phyloP scores from a whole-genome alignment of 1,140 invertebrate genomes.

The Cherax destructor region DNA sequence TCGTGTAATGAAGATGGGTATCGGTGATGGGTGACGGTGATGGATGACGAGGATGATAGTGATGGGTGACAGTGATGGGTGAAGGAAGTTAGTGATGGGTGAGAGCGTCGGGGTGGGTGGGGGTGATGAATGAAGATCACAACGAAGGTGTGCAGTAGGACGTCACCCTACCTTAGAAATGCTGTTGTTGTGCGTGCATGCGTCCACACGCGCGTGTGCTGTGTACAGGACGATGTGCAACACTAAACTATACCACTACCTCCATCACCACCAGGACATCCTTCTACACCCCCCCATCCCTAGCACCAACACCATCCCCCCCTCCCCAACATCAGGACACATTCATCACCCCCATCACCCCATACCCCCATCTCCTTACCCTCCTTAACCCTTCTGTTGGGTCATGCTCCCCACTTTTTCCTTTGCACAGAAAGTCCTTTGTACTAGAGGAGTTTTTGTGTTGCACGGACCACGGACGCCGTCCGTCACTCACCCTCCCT shows the following conservation, averaged over 20 bases:
- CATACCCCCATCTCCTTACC: neutral
- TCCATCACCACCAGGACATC: neutral
- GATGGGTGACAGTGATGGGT: neutral
- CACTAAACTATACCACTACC: neutral
- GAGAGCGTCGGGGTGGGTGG: too few relatives aligned
- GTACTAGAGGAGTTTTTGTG: conserved; percentile 23
- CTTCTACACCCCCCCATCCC: neutral
- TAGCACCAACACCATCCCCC: neutral
- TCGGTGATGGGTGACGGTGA: too few relatives aligned
- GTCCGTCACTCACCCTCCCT: neutral
- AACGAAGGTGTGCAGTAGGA: too few relatives aligned
- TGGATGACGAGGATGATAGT: too few relatives aligned
- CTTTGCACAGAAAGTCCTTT: conserved; percentile 26
- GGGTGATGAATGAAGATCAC: too few relatives aligned
- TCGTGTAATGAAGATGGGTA: too few relatives aligned
- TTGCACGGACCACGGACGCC: conserved; percentile 6
- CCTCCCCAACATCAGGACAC: neutral
- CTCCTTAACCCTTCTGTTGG: conserved; percentile 24
- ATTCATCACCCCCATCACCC: neutral
- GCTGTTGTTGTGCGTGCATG: too few relatives aligned
- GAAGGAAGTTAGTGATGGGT: neutral
- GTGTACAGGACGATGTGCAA: conserved; percentile 6
- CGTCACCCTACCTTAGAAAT: neutral
- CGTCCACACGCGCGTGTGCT: neutral
- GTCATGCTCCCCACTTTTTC: conserved; percentile 33